Evolutionary conservation across 2,113 vertebrate genomes (phyloP).

Genomic region (Mohoua ochrocephala): DNA sequence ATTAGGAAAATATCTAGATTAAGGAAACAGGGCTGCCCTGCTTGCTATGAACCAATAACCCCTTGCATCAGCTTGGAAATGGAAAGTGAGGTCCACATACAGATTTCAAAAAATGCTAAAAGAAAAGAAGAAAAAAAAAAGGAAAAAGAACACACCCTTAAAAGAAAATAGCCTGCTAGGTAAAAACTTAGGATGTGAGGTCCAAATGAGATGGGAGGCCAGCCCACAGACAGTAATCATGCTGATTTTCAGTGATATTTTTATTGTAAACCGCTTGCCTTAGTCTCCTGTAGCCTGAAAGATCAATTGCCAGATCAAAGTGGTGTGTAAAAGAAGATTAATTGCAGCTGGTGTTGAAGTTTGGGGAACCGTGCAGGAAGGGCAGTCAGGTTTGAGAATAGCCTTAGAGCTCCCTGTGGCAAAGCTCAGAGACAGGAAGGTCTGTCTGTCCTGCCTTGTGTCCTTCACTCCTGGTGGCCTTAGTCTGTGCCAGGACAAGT

Average conservation of each 20-base stretch:
- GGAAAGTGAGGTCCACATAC: background rate
- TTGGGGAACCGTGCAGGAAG: background rate
- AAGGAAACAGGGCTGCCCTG: background rate
- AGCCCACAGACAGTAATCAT: background rate
- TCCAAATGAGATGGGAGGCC: background rate
- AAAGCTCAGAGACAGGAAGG: background rate
- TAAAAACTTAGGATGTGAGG: background rate
- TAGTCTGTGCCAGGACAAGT: background rate
- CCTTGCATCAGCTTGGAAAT: background rate
- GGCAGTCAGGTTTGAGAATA: background rate
- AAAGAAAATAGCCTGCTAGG: background rate
- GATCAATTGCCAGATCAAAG: background rate
- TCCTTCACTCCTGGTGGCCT: background rate
- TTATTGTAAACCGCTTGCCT: background rate
- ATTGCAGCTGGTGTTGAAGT: background rate
- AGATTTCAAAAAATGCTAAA: background rate
- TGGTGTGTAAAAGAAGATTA: background rate
- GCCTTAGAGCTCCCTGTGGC: background rate
- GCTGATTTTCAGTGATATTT: background rate
- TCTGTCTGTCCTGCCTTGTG: accelerated
- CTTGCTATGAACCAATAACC: background rate
- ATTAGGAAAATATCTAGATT: background rate
- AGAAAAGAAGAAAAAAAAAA: too few species aligned
- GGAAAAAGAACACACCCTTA: background rate
- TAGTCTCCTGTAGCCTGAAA: background rate